Evolutionary conservation across 2,888 invertebrate genomes (phyloP).

Genomic region (Lapara coniferarum): DNA sequence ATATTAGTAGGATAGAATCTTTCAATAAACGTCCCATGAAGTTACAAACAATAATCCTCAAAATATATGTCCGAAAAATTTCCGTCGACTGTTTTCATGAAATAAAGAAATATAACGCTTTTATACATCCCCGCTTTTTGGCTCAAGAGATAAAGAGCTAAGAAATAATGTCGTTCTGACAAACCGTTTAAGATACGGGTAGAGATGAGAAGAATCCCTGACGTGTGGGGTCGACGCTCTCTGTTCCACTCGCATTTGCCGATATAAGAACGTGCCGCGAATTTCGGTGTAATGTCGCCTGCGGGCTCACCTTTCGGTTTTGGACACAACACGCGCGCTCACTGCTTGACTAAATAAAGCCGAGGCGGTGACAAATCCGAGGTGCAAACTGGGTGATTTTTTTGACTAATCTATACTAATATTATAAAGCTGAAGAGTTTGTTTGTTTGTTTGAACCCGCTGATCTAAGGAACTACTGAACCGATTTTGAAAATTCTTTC

Average conservation of each 20-base stretch:
- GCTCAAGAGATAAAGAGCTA: conserved; percentile 28
- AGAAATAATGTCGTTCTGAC: conserved; percentile 35
- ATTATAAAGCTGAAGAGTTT: no score
- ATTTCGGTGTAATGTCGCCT: conserved; percentile 42
- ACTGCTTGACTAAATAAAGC: conserved; percentile 6
- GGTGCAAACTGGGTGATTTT: neutral
- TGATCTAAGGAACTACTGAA: no score
- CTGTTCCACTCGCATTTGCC: conserved; percentile 44
- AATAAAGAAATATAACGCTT: conserved; percentile 22
- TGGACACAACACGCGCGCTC: conserved; percentile 40
- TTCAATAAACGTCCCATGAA: conserved; percentile 22
- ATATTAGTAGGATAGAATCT: neutral
- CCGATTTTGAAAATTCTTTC: no score
- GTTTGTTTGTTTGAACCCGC: no score
- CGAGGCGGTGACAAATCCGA: neutral
- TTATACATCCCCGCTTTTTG: conserved; percentile 8
- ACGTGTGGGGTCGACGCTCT: conserved; percentile 38
- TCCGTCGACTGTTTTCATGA: conserved; percentile 7
- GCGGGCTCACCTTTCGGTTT: conserved; percentile 33
- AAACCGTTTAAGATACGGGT: conserved; percentile 36
- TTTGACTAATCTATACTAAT: no score
- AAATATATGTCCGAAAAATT: conserved; percentile 9
- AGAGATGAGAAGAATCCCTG: conserved; percentile 35
- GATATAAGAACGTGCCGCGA: conserved; percentile 48
- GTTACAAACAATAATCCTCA: conserved; percentile 23